These are phyloP conservation scores for Caenorhabditis elegans DNA, from an alignment of 1,140 invertebrate genomes.

Conservation along the genomic window WBcel235 BX284605.5:18964001-18964500, in stretches of 20 bases:
- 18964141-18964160: too few relatives aligned
- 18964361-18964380: not conserved
- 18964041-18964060: not conserved
- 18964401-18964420: not conserved
- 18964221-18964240: too few relatives aligned
- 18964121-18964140: not conserved
- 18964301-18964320: constrained; percentile 10
- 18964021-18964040: not conserved
- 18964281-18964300: not conserved
- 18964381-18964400: not conserved
- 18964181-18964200: too few relatives aligned
- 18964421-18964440: not conserved
- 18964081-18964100: not conserved
- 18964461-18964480: too few relatives aligned
- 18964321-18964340: not conserved
- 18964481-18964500: too few relatives aligned
- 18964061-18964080: constrained; percentile 1
- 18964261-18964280: too few relatives aligned
- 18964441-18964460: too few relatives aligned
- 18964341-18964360: not conserved
- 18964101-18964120: not conserved
- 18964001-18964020: not conserved
- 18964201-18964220: too few relatives aligned
- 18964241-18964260: too few relatives aligned
- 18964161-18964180: too few relatives aligned